phyloP scores from a whole-genome alignment of 2,113 vertebrate genomes.

The Callaeas wilsoni region DNA sequence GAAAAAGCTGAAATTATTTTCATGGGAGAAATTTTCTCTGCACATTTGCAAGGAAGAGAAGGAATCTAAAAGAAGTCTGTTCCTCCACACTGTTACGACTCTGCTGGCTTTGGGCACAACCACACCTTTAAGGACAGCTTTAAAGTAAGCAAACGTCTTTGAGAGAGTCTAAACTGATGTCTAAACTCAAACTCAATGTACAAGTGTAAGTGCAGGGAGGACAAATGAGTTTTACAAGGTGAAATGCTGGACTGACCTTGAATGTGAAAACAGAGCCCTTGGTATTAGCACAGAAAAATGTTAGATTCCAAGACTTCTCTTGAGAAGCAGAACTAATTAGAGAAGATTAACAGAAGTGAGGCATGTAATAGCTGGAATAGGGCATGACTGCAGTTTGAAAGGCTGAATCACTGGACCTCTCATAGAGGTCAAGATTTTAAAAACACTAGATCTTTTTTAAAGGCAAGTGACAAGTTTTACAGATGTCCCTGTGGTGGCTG shows the following conservation, averaged over 20 bases:
- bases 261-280: conserved; percentile 12
- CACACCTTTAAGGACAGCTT: neutral
- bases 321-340: conserved; percentile 64
- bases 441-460: neutral
- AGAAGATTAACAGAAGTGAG: conserved; percentile 52
- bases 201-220: neutral
- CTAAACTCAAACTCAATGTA: neutral
- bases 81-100: neutral
- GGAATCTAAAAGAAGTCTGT: neutral
- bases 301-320: conserved; percentile 4
- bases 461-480: neutral
- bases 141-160: neutral
- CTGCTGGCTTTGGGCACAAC: neutral
- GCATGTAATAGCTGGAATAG: conserved; percentile 48
- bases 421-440: neutral
- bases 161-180: neutral
- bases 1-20: neutral
- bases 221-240: neutral
- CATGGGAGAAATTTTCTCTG: neutral
- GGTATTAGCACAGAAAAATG: conserved; percentile 1
- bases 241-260: conserved; percentile 5
- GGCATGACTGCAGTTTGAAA: neutral
- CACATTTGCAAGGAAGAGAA: neutral
- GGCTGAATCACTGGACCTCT: neutral
- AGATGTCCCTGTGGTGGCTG: neutral